Base-by-base conservation (phyloP, 2,797 vertebrate species). In the Chelidonichthys spinosus region DNA sequence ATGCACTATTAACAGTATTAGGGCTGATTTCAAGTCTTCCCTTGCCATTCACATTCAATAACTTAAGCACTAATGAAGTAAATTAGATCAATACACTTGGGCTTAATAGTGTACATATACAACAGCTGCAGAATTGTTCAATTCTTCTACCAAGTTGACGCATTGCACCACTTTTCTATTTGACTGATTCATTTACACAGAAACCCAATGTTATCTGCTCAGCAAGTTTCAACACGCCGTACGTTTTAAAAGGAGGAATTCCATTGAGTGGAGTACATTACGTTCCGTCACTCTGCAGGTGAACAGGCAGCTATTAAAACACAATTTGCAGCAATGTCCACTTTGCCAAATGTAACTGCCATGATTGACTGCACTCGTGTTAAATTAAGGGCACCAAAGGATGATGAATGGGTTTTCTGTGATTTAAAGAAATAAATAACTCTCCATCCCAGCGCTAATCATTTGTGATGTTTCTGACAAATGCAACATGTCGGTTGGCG, bases 381-480 rank as follows among this genome's bases (percentile, higher is more conserved):
- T 68, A 72, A 86, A 87, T 79, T 81, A 81, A 75, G 62, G 60
- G 44, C 54, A 75, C 33, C 69, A 69, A 33, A 67, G 53, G 59
- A 90, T 74, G 83, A 87, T 84, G 66, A 88, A 82, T 78, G 70
- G 64, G 69, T 83, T 82, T 74, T 64, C 60, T 6, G 3, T 5
- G 11, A 79, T 89, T 83, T 79, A 90, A 86, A 89, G 25, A 25
- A 25, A 25, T 25, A 25, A 84, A 74, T 82, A 86, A 89, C 76
- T 70, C 54, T 59, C 68, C 84, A 61, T 83, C 69, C 39, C 69
- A 11, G 63, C 3, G 36, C 63, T 72, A 81, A 85, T 72, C 46
- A 47, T 67, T 76, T 74, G 59, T 71, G 69, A 72, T 84, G 86
- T 62, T 79, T 82, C 64, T 80, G 80, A 87, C 78, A 85, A 82